Evolutionary conservation across 1,140 invertebrate species (phyloP).

Genomic region (Panonychus citri): DNA sequence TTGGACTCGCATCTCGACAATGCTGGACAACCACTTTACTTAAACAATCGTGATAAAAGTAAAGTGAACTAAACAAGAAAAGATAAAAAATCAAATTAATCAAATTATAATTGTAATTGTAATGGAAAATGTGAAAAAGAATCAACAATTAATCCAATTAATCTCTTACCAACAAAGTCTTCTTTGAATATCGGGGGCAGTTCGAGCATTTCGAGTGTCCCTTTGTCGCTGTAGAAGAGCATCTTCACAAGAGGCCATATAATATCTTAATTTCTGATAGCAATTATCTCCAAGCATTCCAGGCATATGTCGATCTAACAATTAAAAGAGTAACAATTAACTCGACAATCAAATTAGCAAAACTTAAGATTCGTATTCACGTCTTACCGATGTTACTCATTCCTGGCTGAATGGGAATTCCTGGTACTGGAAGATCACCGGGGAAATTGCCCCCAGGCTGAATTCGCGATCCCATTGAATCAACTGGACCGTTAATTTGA

Average conservation of each 20-base stretch:
- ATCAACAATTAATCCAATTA: not conserved
- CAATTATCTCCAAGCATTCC: constrained; percentile 1
- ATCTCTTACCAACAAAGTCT: constrained; percentile 10
- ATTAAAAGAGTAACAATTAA: not conserved
- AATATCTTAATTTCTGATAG: not conserved
- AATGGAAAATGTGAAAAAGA: too few species aligned
- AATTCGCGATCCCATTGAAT: not conserved
- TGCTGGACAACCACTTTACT: constrained; percentile 9
- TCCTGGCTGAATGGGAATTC: not conserved
- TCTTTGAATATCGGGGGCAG: constrained; percentile 7
- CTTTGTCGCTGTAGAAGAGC: constrained; percentile 6
- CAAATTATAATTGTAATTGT: not conserved
- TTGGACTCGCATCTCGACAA: constrained; percentile 6
- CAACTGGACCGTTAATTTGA: not conserved
- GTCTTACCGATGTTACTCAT: not conserved
- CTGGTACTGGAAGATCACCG: not conserved
- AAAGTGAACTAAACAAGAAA: constrained; percentile 7
- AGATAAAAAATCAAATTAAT: not conserved
- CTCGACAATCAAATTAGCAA: not conserved
- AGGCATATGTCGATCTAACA: not conserved
- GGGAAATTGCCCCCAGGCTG: not conserved
- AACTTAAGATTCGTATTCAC: not conserved
- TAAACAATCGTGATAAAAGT: constrained; percentile 9
- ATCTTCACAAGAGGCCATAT: constrained; percentile 4
- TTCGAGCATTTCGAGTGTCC: constrained; percentile 5